Evolutionary conservation across 2,888 invertebrate species (phyloP).

Genomic region (Cephonodes hylas): DNA sequence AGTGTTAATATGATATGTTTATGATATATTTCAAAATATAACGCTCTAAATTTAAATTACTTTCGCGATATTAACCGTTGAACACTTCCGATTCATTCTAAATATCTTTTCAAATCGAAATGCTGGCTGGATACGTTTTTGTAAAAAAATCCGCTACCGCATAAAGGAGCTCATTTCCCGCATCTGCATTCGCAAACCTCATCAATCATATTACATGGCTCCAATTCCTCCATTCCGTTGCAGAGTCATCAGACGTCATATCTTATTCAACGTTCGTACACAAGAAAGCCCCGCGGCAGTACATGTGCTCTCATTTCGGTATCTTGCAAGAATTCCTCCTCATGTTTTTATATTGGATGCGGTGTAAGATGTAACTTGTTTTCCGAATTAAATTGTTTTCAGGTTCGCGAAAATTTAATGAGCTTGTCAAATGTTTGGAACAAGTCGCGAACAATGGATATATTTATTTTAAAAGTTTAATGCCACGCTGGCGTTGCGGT

Average conservation of each 20-base stretch:
- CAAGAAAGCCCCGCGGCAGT: not conserved
- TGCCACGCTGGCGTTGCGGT: too few species aligned
- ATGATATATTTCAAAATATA: too few species aligned
- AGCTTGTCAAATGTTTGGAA: not conserved
- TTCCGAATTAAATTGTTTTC: not conserved
- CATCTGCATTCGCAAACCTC: not conserved
- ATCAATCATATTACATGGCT: not conserved
- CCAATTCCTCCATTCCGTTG: not conserved
- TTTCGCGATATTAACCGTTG: too few species aligned
- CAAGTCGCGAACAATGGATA: too few species aligned
- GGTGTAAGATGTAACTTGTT: not conserved
- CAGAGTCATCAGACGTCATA: not conserved
- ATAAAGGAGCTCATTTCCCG: not conserved
- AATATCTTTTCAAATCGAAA: too few species aligned
- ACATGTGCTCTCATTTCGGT: not conserved
- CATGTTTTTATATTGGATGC: conserved; percentile 3
- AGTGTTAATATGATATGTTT: too few species aligned
- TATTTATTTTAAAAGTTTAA: too few species aligned
- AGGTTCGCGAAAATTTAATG: not conserved
- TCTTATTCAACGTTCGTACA: not conserved
- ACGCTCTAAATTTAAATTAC: too few species aligned
- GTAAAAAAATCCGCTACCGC: too few species aligned
- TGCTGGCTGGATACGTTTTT: too few species aligned
- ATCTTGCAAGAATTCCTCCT: not conserved
- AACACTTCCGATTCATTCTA: too few species aligned